phyloP scores from a whole-genome alignment of 2,888 invertebrate species.

The Acronicta alni region DNA sequence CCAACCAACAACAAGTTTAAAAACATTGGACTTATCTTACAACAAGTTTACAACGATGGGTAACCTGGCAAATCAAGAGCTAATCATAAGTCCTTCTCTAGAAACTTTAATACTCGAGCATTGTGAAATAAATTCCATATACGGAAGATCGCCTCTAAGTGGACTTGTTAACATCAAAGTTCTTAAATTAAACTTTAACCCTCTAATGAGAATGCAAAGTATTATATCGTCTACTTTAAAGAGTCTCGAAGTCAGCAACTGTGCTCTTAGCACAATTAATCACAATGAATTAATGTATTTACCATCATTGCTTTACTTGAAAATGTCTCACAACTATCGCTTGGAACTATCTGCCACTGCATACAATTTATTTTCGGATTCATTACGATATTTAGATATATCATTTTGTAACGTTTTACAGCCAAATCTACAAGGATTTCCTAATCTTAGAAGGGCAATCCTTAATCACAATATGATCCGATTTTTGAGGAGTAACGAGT shows the following conservation, averaged over 20 bases:
- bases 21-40: slow-evolving; percentile 90
- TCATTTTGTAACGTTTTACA: slow-evolving; percentile 90
- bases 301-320: slow-evolving; percentile 89
- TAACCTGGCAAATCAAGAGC: slow-evolving; percentile 81
- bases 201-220: slow-evolving; percentile 79
- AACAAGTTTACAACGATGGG: slow-evolving; percentile 90
- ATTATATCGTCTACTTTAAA: slow-evolving; percentile 86
- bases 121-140: slow-evolving; percentile 89
- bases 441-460: slow-evolving; percentile 88
- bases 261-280: slow-evolving; percentile 86
- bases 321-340: slow-evolving; percentile 90
- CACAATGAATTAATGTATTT: slow-evolving; percentile 88
- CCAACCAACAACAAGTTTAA: slow-evolving; percentile 83
- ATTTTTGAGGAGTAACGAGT: slow-evolving; percentile 88
- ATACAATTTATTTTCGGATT: slow-evolving; percentile 82
- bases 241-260: slow-evolving; percentile 89
- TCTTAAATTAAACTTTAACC: slow-evolving; percentile 88
- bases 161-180: slow-evolving; percentile 87
- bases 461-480: slow-evolving; percentile 91
- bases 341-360: slow-evolving; percentile 81
- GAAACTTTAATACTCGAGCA: slow-evolving; percentile 89
- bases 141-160: slow-evolving; percentile 84
- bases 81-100: slow-evolving; percentile 89
- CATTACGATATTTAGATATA: slow-evolving; percentile 89
- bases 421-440: slow-evolving; percentile 90